A percentile compares a stretch with the other conserved stretches of the same genome.
Evolutionary conservation across 2,888 invertebrate species (phyloP).

Genomic region (Drosophila robusta): DNA sequence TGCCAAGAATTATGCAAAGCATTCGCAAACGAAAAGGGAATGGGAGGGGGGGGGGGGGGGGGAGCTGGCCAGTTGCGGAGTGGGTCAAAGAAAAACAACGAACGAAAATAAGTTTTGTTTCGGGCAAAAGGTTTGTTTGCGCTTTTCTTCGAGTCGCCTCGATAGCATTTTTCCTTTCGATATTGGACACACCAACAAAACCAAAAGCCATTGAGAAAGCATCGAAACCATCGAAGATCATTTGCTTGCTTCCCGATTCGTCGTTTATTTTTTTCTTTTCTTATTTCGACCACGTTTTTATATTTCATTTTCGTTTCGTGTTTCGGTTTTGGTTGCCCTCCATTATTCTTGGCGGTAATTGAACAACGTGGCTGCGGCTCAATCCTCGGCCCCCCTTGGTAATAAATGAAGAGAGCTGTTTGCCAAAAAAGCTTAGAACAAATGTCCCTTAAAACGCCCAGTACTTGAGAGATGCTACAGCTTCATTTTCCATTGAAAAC

Average conservation of each 20-base stretch:
- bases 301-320: slow-evolving; percentile 56
- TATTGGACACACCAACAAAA: slow-evolving; percentile 45
- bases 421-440: slow-evolving; percentile 67
- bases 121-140: slow-evolving; percentile 65
- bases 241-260: slow-evolving; percentile 34
- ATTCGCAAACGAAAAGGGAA: slow-evolving; percentile 23
- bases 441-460: slow-evolving; percentile 52
- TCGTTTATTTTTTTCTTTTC: slow-evolving; percentile 11
- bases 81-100: slow-evolving; percentile 61
- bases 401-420: slow-evolving; percentile 67
- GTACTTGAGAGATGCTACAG: slow-evolving; percentile 51
- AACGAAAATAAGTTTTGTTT: slow-evolving; percentile 54
- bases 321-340: slow-evolving; percentile 50
- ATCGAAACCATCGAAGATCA: slow-evolving; percentile 71
- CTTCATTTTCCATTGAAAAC: slow-evolving; percentile 65
- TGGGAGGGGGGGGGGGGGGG: slow-evolving; percentile 1
- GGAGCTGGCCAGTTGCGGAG: slow-evolving; percentile 26
- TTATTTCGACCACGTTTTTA: slow-evolving; percentile 39
- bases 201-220: slow-evolving; percentile 54
- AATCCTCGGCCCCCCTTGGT: slow-evolving; percentile 38
- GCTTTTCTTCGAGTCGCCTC: slow-evolving; percentile 43
- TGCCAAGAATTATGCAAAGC: slow-evolving; percentile 79
- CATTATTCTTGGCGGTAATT: slow-evolving; percentile 80
- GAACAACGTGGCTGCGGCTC: slow-evolving; percentile 71
- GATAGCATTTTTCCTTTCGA: slow-evolving; percentile 29